phyloP scores from a whole-genome alignment of 2,113 vertebrate genomes.

The Vicugna pacos region DNA sequence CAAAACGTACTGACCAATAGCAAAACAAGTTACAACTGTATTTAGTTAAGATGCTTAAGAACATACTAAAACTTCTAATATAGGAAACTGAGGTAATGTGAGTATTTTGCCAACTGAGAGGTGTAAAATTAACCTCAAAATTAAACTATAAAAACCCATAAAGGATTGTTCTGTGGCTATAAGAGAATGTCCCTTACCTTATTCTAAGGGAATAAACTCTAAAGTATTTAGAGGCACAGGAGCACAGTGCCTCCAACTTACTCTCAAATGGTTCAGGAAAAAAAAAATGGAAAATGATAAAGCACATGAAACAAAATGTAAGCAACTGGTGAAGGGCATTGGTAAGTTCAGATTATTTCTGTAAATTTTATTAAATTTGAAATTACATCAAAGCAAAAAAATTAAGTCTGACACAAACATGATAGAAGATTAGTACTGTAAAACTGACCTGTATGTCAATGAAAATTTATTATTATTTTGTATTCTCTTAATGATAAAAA shows the following conservation, averaged over 20 bases:
- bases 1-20: constrained; percentile 13
- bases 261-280: neutral
- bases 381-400: neutral
- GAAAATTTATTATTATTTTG: neutral
- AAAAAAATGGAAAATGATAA: neutral
- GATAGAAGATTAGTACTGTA: neutral
- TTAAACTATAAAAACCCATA: constrained; percentile 27
- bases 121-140: constrained; percentile 33
- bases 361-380: constrained; percentile 10
- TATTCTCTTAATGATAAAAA: constrained; percentile 35
- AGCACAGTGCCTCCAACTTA: neutral
- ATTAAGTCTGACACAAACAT: constrained; percentile 36
- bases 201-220: constrained; percentile 17
- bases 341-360: neutral
- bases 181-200: neutral
- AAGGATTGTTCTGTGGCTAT: neutral
- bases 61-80: neutral
- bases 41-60: constrained; percentile 28
- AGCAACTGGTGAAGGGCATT: neutral
- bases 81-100: neutral
- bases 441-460: neutral
- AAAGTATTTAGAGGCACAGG: neutral
- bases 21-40: constrained; percentile 14
- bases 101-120: neutral
- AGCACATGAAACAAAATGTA: neutral